Evolutionary conservation across 2,888 invertebrate genomes (phyloP).

Genomic region (Drosophila acutilabella): DNA sequence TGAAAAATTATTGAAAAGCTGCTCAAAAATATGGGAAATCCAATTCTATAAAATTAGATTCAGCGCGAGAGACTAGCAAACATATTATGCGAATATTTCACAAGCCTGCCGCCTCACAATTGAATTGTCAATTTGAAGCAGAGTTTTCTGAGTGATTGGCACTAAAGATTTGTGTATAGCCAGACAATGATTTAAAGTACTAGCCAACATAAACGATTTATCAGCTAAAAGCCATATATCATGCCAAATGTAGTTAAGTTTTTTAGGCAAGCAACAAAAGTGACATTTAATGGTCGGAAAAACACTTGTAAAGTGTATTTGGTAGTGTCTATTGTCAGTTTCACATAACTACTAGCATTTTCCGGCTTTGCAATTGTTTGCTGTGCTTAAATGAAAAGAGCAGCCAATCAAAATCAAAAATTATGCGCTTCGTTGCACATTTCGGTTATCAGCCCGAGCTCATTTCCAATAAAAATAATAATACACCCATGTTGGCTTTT

Average conservation of each 20-base stretch:
- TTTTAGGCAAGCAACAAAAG: no score
- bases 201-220: background rate
- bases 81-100: conserved; percentile 5
- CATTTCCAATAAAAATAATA: conserved; percentile 48
- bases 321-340: no score
- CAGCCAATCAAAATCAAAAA: conserved; percentile 36
- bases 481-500: background rate
- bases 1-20: conserved; percentile 50
- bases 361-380: background rate
- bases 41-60: conserved; percentile 47
- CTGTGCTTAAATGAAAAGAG: conserved; percentile 10
- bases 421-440: conserved; percentile 65
- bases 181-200: background rate
- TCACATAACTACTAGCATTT: background rate
- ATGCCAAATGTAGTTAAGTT: no score
- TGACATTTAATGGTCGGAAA: no score
- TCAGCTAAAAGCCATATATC: background rate
- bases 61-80: conserved; percentile 2
- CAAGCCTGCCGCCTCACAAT: conserved; percentile 32
- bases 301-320: no score
- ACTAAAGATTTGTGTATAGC: conserved; percentile 27
- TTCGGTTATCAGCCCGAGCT: conserved; percentile 54
- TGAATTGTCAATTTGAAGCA: conserved; percentile 44
- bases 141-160: conserved; percentile 45
- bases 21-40: conserved; percentile 14